phyloP scores from a whole-genome alignment of 2,113 vertebrate species.

The Phaetusa simplex region DNA sequence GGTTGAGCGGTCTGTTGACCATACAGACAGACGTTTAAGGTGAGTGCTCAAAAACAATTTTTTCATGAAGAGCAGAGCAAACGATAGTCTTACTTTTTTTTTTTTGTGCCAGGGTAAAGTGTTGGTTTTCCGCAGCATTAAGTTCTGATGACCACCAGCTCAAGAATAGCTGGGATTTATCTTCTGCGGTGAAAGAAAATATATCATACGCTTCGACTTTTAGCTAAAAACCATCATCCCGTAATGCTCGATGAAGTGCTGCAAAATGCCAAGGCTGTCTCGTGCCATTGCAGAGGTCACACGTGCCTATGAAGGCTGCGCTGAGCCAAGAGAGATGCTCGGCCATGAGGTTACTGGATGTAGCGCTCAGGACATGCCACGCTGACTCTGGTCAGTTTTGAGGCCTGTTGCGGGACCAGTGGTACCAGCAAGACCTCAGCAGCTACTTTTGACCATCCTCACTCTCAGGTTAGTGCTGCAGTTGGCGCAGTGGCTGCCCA shows the following conservation, averaged over 20 bases:
- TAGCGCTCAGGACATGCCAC: rapidly evolving
- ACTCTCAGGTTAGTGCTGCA: neutral
- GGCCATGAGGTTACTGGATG: neutral
- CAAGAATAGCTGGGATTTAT: neutral
- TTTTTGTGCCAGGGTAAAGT: neutral
- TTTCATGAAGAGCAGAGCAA: neutral
- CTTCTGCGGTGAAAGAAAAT: neutral
- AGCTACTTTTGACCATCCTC: neutral
- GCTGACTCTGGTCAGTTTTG: neutral
- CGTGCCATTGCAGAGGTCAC: neutral
- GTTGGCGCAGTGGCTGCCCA: neutral
- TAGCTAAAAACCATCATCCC: neutral
- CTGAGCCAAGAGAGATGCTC: neutral
- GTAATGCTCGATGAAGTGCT: neutral
- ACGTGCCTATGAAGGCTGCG: neutral
- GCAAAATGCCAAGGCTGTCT: neutral
- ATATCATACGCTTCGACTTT: neutral
- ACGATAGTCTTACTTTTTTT: neutral
- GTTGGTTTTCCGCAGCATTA: neutral
- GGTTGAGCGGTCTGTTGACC: neutral
- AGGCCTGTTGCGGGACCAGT: neutral
- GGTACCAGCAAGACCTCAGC: neutral
- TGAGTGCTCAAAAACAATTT: rapidly evolving
- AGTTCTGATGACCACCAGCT: neutral
- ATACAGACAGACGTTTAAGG: neutral